Conservation (phyloP, 1,140 invertebrate genomes). For the Brachionus rotundiformis region DNA sequence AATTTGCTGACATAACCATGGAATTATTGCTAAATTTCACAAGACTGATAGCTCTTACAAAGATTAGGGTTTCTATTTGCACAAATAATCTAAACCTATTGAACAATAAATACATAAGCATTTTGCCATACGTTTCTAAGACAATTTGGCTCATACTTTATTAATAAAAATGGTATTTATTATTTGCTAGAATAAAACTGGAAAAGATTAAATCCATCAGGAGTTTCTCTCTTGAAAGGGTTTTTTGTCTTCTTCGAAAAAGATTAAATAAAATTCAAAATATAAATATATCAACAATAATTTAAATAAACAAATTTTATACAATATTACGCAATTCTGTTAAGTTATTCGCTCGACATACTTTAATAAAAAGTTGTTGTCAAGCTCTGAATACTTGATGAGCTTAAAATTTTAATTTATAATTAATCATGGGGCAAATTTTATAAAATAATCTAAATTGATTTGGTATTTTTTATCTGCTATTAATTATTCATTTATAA, state of each 20-base stretch:
- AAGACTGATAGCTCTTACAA: neutral
- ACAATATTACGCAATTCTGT: neutral
- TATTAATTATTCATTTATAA: no score
- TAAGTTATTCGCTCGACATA: neutral
- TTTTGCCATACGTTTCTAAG: neutral
- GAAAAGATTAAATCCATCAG: neutral
- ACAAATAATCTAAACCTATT: neutral
- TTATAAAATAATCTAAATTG: neutral
- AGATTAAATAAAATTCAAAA: no score
- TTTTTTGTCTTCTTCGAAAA: no score
- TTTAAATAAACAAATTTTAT: neutral
- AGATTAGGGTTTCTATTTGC: neutral
- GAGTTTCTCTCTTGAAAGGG: neutral
- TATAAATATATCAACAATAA: neutral
- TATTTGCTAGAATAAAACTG: no score
- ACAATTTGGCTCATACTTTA: neutral
- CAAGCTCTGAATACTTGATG: neutral
- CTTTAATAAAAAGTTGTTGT: neutral
- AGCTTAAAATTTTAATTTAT: neutral
- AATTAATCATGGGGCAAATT: neutral
- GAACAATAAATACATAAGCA: neutral
- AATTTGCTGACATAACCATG: neutral
- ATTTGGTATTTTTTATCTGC: no score
- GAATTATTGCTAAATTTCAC: neutral
- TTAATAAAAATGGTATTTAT: neutral